These are phyloP conservation scores for Melanotus villosus DNA, from an alignment of 2,888 invertebrate genomes.

Conservation along the genomic window DNA sequence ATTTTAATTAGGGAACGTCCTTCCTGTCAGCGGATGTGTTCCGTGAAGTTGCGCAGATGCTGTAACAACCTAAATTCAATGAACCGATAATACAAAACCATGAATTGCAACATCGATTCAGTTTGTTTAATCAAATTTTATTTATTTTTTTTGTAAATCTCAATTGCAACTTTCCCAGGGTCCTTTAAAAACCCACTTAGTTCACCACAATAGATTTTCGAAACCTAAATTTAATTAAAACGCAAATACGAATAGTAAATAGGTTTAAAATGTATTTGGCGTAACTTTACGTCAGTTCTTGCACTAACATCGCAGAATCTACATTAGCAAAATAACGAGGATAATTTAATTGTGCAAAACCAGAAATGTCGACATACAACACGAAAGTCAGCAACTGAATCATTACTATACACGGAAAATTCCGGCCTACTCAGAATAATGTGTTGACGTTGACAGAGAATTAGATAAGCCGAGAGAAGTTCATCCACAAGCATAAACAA, in stretches of 20 bases:
- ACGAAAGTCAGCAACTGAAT: constrained; percentile 14
- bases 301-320: not conserved
- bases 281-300: constrained; percentile 17
- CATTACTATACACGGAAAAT: constrained; percentile 3
- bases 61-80: constrained; percentile 38
- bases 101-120: not conserved
- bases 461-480: not conserved
- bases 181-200: too few species aligned
- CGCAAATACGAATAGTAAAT: too few species aligned
- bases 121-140: too few species aligned
- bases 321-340: constrained; percentile 19
- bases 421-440: not conserved
- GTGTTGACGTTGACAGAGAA: too few species aligned
- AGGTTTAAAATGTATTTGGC: too few species aligned
- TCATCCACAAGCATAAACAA: not conserved
- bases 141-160: too few species aligned
- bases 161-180: too few species aligned
- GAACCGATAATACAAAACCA: constrained; percentile 27
- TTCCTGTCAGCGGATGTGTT: constrained; percentile 40
- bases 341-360: constrained; percentile 12
- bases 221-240: too few species aligned
- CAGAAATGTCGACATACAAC: constrained; percentile 17
- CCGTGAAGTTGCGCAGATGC: constrained; percentile 31
- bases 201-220: too few species aligned
- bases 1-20: constrained; percentile 40